phyloP scores from a whole-genome alignment of 2,888 invertebrate species.

The Pantelozetes paolii region DNA sequence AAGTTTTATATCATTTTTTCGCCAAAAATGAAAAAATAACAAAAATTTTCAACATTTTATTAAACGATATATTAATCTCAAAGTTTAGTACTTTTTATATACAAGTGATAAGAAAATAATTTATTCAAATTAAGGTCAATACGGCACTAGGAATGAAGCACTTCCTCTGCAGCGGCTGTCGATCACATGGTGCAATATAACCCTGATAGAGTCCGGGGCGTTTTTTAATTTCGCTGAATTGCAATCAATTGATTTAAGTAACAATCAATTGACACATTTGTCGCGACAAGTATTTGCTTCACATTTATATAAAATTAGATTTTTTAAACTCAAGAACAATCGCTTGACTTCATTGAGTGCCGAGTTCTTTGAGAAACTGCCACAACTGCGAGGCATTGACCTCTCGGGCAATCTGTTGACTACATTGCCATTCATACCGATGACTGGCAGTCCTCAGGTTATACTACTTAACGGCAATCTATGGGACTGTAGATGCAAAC shows the following conservation, averaged over 20 bases:
- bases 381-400: slow-evolving; percentile 36
- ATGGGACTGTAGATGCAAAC: slow-evolving; percentile 39
- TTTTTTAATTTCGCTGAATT: slow-evolving; percentile 42
- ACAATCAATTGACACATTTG: slow-evolving; percentile 38
- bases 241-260: slow-evolving; percentile 38
- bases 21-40: too few relatives aligned
- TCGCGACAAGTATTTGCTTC: slow-evolving; percentile 38
- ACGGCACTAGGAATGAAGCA: slow-evolving; percentile 40
- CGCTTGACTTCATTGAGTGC: slow-evolving; percentile 20
- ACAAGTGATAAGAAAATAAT: background rate
- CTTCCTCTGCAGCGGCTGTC: slow-evolving; percentile 32
- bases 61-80: too few relatives aligned
- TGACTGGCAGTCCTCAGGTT: slow-evolving; percentile 33
- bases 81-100: too few relatives aligned
- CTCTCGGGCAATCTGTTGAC: slow-evolving; percentile 30
- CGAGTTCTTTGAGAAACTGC: slow-evolving; percentile 41
- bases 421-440: slow-evolving; percentile 34
- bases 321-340: slow-evolving; percentile 28
- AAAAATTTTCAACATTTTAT: too few relatives aligned
- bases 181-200: slow-evolving; percentile 37
- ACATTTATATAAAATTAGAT: slow-evolving; percentile 39
- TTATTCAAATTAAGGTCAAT: slow-evolving; percentile 38
- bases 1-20: too few relatives aligned
- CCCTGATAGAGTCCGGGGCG: slow-evolving; percentile 38
- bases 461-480: slow-evolving; percentile 30